Base-by-base conservation (phyloP, 2,797 vertebrate genomes). In the Phoebastria nigripes region DNA sequence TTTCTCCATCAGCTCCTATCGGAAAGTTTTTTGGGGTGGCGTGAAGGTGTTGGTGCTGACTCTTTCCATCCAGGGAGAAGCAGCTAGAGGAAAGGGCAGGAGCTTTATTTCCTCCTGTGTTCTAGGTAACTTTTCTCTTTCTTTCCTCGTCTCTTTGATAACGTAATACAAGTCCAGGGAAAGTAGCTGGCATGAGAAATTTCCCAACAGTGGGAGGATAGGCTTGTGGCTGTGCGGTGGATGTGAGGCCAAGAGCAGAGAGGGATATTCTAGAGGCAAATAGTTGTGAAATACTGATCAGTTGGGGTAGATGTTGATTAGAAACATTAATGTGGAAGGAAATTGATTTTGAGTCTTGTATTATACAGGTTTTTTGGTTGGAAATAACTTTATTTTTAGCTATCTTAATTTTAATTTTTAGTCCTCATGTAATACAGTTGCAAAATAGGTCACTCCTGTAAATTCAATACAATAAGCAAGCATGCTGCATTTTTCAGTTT, bases 401-500 rank as follows among this genome's bases (percentile, higher is more conserved):
- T 31, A 0, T 33, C 8, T 28, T 46, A 8, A 49, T 70, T 29
- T 29, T 29, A 37, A 9, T 41, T 31, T 49, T 79, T 65, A 7
- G 22, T 54, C 13, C 33, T 67, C 3, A 15, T 9, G 8, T 17
- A 42, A 37, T 31, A 8, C 10, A n/a, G 3, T 37, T 89, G 33
- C 44, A 41, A 33, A 85, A 66, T 1, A 9, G 33, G 8, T 65
- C 28, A 1, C 12, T 39, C 13, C 20, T n/a, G 12, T 63, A 31
- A 37, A 12, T 31, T 25, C 22, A 18, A n/a, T 3, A 15, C 5
- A 7, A 1, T 3, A 1, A 0, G 2, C 26, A 54, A 15, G 11
- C 2, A 2, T 6, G 28, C 25, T 67, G 28, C 11, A 0, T 54
- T n/a, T 52, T 61, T 71, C 41, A 12, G 6, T 8, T 47, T 67